Evolutionary conservation across 2,888 invertebrate species (phyloP), one percentile per base, ranked within the genome.

Genomic region (Habroteleia sp.): DNA sequence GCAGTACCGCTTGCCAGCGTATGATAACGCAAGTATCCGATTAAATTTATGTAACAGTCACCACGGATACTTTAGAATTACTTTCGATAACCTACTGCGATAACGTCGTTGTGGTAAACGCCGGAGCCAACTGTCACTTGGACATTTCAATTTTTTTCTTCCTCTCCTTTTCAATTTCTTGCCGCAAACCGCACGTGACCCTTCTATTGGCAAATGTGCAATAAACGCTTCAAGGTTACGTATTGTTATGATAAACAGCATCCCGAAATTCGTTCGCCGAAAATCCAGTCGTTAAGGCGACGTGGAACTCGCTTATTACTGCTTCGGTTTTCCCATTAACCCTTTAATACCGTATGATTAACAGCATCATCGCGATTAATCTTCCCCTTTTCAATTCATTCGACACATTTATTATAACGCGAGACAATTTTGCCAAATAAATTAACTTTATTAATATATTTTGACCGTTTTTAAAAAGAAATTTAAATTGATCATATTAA

Each of bases 21-120:
- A 25, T 54, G 77, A 77, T 77, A 74, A 77, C 52, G 74, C 81
- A 73, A 81, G 77, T 79, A 82, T 79, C 77, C 77, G 84, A 83
- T 84, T 81, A 80, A 83, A 81, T 84, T 85, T 85, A 85, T 81
- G 84, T 85, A 85, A 84, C 79, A 56, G 74, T 68, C 77, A 77
- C 79, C 76, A 66, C 78, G 62, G 58, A 71, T 77, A 74, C 62
- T 68, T 66, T 50, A 31, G 71, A 71, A 66, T 74, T 71, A 77
- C 71, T 77, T 77, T 77, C 68, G 68, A 74, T 77, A 77, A 72
- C 74, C 74, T 72, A 77, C 58, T 71, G 44, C 63, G 77, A 72
- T 77, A 74, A 74, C 42, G 63, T 66, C 60, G 60, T 60, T 65
- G 44, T 48, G 39, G 39, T 54, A 31, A 54, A 35, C 31, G 37